Evolutionary conservation across 2,113 vertebrate species (phyloP).

Genomic region (Phocoena sinus): DNA sequence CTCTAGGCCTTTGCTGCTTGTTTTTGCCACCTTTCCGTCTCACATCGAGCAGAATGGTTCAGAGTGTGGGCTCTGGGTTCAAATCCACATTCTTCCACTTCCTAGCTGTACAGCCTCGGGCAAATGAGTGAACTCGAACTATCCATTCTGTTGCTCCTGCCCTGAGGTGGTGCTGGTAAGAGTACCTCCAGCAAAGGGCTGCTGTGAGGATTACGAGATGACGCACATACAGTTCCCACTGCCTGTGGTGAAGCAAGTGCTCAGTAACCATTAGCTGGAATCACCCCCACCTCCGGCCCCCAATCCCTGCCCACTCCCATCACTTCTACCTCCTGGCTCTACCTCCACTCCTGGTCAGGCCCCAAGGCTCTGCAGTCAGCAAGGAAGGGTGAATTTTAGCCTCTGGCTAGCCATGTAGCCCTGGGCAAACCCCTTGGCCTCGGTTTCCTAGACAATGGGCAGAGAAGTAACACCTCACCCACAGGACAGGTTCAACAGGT

Average conservation of each 20-base stretch:
- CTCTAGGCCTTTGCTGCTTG: neutral
- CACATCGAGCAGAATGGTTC: neutral
- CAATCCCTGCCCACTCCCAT: neutral
- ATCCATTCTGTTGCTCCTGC: neutral
- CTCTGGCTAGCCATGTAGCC: neutral
- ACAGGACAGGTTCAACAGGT: neutral
- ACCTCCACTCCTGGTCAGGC: neutral
- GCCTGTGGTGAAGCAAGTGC: neutral
- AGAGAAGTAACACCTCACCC: neutral
- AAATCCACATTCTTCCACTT: neutral
- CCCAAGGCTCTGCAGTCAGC: neutral
- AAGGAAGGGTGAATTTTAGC: neutral
- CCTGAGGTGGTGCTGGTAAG: neutral
- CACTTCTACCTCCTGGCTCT: neutral
- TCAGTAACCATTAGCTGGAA: neutral
- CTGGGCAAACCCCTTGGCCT: neutral
- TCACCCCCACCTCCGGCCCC: neutral
- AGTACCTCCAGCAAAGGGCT: neutral
- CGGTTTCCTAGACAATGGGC: neutral
- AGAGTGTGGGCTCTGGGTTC: neutral
- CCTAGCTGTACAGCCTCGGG: neutral
- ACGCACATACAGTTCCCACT: accelerated
- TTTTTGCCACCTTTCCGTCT: neutral
- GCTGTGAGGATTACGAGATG: accelerated
- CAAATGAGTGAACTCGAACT: neutral